Evolutionary conservation across 1,140 invertebrate species (phyloP), one percentile per base, ranked within the genome.

Genomic region (Drosophila tani): DNA sequence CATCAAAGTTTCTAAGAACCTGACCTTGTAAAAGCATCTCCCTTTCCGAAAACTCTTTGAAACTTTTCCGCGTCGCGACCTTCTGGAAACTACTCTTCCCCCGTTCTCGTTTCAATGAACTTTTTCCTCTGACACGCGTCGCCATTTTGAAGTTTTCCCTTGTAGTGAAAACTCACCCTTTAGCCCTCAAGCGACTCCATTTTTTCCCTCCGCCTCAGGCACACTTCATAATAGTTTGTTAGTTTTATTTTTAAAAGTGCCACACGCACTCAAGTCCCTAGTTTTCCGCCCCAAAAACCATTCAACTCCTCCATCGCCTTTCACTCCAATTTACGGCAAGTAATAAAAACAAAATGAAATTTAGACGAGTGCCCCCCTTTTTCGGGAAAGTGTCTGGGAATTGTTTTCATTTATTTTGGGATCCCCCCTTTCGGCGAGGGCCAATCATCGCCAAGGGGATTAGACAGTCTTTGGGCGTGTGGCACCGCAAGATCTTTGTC

Each of bases 291-390:
- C 43, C 14, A 40, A n/a, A 38, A 62, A 35, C 3, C n/a, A 15
- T 41, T 2, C n/a, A 12, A 47, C 35, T 62, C 45, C 21, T 58
- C 35, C 47, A 24, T 45, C 17, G 68, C 38, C 49, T 43, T 75
- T 27, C 46, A 35, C 60, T 68, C 47, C 50, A 77, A 87, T 87
- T 88, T 83, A 88, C 62, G 46, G 73, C 65, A 15, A 58, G 57
- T 67, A 87, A 87, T 83, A 88, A 88, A 88, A 88, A 88, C 81
- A 87, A 84, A 74, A 88, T 83, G 65, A 83, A 67, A 69, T 51
- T 40, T 35, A 46, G 49, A 40, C 73, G 55, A 83, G 71, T 79
- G 62, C 46, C 69, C 81, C 70, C 51, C 50, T 12, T 56, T 15
- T 29, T 55, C 53, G 19, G 70, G 79, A 82, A 86, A 81, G 82